Evolutionary conservation across 2,888 invertebrate species (phyloP), one percentile per base, ranked within the genome.

Genomic region (Chrysolina americana): DNA sequence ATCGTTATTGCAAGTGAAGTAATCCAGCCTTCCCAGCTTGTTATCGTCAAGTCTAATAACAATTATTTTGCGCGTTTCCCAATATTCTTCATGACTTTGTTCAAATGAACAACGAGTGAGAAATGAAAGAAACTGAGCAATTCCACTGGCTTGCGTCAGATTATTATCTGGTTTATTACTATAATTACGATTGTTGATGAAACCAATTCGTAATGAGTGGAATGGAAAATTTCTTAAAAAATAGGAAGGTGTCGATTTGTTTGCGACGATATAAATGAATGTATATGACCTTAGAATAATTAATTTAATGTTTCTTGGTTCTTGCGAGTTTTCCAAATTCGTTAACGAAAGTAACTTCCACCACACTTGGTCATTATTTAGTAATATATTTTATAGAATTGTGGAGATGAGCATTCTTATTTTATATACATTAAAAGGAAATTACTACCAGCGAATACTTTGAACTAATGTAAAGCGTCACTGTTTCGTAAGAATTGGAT

Each of bases 161-260:
- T 68, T 53, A 53, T 53, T 68, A 68, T 56, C 41, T 41, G 19
- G 23, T 56, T 68, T 53, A 68, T 68, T 68, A 68, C 68, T 56
- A 56, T 68, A 48, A 68, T 68, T 68, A 68, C 19, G 1, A 28
- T 68, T n/a, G 41, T 28, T 48, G 28, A 23, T 41, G n/a, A 0
- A 66, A 36, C 50, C 15, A 47, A 50, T 50, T 50, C 17, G 28
- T 10, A 50, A 17, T 36, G n/a, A 36, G 50, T n/a, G 4, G 28
- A 50, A 66, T 15, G 5, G 65, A 23, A 65, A 65, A 41, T 4
- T 36, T 36, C 36, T 36, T 8, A 0, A 36, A 36, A 8, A 36
- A 8, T 36, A 36, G 0, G 36, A 8, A 36, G 36, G 36, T 36
- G 36, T 65, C 19, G 15, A 15, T 47, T 65, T 47, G 47, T 36